Conservation (phyloP, 2,888 invertebrate species). For the Scaptomyza cyrtandrae region DNA sequence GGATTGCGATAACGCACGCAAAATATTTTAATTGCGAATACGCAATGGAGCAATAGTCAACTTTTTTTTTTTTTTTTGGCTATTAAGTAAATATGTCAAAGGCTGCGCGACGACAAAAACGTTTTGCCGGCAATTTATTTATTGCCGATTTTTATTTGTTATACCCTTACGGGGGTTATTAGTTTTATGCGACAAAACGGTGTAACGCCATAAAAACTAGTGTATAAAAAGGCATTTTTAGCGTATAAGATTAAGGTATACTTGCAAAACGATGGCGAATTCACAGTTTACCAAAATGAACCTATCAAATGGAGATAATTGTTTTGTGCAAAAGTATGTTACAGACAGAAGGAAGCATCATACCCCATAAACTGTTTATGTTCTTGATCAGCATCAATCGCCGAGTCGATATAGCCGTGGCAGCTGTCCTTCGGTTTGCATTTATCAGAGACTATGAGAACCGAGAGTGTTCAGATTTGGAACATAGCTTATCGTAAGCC, state of each 20-base stretch:
- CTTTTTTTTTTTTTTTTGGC: constrained; percentile 37
- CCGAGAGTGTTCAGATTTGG: no score
- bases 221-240: not conserved
- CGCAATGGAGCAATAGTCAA: constrained; percentile 32
- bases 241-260: not conserved
- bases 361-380: no score
- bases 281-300: not conserved
- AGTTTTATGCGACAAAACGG: not conserved
- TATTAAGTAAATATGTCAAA: constrained; percentile 71
- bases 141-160: constrained; percentile 54
- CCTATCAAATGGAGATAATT: no score
- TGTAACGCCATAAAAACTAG: not conserved
- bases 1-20: constrained; percentile 33
- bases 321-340: no score
- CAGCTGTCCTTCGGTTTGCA: no score
- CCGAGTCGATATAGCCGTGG: no score
- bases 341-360: no score
- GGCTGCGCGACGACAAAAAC: constrained; percentile 65
- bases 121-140: constrained; percentile 68
- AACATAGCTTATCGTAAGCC: no score
- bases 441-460: no score
- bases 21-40: constrained; percentile 70
- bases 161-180: not conserved
- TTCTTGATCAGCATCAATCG: no score
- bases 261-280: not conserved